Conservation (phyloP, 2,797 vertebrate genomes). For the Anableps anableps region DNA sequence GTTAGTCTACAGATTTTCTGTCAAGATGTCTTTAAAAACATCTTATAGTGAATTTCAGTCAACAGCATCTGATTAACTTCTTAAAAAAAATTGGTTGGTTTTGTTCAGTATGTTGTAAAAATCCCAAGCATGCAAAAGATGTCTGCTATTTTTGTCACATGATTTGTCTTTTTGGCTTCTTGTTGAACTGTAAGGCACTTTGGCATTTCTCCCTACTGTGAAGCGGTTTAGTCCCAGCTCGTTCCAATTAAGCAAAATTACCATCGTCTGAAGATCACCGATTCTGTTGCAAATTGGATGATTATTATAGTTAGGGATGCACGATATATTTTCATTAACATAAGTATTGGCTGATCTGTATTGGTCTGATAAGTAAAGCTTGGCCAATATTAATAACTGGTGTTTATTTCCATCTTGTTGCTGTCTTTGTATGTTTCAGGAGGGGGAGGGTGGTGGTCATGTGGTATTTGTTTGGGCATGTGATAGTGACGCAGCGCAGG, state of each 20-base stretch:
- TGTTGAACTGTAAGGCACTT: background rate
- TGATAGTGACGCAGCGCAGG: too few species aligned
- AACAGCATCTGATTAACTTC: background rate
- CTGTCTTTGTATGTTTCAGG: too few species aligned
- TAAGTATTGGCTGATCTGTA: background rate
- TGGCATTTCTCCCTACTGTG: background rate
- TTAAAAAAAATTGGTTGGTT: background rate
- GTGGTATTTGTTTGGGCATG: too few species aligned
- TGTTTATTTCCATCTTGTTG: too few species aligned
- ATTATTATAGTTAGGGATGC: background rate
- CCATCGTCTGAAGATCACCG: background rate
- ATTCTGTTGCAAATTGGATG: background rate
- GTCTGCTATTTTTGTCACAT: background rate
- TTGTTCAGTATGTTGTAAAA: background rate
- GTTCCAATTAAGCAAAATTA: background rate
- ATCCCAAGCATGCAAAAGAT: background rate
- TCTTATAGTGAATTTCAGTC: background rate
- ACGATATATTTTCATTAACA: background rate
- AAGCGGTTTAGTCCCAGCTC: background rate
- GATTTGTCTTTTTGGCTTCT: background rate
- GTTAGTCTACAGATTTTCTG: background rate
- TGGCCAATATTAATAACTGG: too few species aligned
- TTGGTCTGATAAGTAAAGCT: background rate
- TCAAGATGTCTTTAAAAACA: background rate
- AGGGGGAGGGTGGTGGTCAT: too few species aligned